Evolutionary conservation across 2,113 vertebrate species (phyloP).

Genomic region (Ictalurus punctatus): DNA sequence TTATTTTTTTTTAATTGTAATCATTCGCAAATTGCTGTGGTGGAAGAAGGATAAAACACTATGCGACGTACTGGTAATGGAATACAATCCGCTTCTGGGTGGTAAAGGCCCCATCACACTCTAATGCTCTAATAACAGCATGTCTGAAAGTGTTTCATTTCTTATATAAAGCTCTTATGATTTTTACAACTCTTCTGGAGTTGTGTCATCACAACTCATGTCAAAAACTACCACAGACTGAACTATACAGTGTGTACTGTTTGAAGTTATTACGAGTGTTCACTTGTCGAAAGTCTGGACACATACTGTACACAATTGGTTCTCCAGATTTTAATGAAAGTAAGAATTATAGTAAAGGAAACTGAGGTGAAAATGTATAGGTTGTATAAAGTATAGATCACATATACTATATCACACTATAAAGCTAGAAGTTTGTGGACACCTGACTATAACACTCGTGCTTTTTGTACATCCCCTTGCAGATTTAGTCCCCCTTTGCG

Average conservation of each 20-base stretch:
- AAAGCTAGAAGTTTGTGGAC: neutral
- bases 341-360: neutral
- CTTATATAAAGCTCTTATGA: neutral
- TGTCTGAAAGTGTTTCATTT: neutral
- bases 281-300: neutral
- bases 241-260: neutral
- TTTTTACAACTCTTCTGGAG: neutral
- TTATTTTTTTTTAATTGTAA: too few relatives aligned
- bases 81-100: neutral
- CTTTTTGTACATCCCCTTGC: too few relatives aligned
- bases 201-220: neutral
- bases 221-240: neutral
- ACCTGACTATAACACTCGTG: too few relatives aligned
- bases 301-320: neutral
- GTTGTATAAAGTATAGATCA: neutral
- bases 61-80: neutral
- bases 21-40: neutral
- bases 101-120: neutral
- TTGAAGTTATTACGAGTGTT: neutral
- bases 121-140: neutral
- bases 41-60: neutral
- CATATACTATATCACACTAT: neutral
- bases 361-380: neutral
- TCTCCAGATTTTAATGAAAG: neutral
- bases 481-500: too few relatives aligned